phyloP scores from a whole-genome alignment of 2,113 vertebrate species.

The Nannobrachium achirus region DNA sequence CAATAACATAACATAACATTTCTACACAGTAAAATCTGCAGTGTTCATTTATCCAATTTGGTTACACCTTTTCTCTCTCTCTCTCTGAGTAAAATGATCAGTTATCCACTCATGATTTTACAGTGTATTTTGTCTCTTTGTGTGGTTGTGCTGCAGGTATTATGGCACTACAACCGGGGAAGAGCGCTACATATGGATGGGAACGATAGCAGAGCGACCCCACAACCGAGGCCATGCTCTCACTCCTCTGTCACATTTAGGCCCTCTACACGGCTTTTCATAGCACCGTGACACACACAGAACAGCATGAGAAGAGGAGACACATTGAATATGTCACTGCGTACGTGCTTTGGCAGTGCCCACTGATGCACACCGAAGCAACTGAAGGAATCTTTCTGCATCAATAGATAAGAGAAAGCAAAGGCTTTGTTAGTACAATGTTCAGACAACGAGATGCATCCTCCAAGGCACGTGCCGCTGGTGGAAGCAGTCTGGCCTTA shows the following conservation, averaged over 20 bases:
- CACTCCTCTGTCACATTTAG: conserved; percentile 68
- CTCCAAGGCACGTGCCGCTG: conserved; percentile 62
- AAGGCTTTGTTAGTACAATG: conserved; percentile 76
- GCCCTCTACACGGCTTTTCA: conserved; percentile 46
- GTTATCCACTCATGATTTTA: no score
- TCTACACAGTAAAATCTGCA: no score
- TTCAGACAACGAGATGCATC: conserved; percentile 82
- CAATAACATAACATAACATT: no score
- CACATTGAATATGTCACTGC: conserved; percentile 2
- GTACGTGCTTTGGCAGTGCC: conserved; percentile 22
- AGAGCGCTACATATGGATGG: conserved; percentile 55
- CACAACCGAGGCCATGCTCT: conserved; percentile 55
- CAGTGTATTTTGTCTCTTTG: no score
- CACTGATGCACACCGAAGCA: conserved; percentile 14
- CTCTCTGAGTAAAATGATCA: no score
- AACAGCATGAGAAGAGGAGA: conserved; percentile 19
- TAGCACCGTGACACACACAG: conserved; percentile 42
- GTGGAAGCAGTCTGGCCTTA: conserved; percentile 51
- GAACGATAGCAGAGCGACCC: conserved; percentile 28
- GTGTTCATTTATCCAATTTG: no score
- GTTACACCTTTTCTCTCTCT: no score
- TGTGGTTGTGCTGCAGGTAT: conserved; percentile 53
- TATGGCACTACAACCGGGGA: conserved; percentile 22
- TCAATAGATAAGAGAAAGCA: conserved; percentile 48
- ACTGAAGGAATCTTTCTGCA: conserved; percentile 26